These are phyloP conservation scores for Machaerirhynchus nigripectus DNA, from an alignment of 2,113 vertebrate genomes.

Conservation along the genomic window DNA sequence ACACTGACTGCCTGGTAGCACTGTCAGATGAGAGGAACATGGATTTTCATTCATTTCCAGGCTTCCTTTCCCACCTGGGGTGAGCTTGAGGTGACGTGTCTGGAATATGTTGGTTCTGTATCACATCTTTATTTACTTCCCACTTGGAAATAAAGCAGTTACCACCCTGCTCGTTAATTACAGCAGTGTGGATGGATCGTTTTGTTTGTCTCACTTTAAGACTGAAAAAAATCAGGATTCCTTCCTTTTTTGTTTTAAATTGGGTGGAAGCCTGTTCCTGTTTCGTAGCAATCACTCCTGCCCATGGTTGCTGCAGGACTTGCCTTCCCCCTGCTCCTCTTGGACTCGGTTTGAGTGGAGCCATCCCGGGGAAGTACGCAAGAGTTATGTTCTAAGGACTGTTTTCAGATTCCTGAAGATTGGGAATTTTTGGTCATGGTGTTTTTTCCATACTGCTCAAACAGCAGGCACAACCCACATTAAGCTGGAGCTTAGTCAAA, in stretches of 20 bases:
- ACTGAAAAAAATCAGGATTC: background rate
- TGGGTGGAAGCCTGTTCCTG: background rate
- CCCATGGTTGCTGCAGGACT: background rate
- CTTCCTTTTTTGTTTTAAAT: background rate
- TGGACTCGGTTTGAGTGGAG: fast-evolving
- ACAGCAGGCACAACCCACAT: conserved; percentile 16
- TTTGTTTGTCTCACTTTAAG: background rate
- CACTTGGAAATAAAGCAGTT: background rate
- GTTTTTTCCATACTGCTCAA: conserved; percentile 32
- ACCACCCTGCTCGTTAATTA: background rate
- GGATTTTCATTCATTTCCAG: background rate
- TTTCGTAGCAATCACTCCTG: background rate
- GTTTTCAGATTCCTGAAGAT: background rate
- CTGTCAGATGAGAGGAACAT: background rate
- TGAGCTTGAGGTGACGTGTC: background rate
- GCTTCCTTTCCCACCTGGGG: background rate
- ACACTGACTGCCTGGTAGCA: background rate
- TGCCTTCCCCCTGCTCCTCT: background rate
- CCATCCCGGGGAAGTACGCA: background rate
- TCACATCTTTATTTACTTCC: background rate
- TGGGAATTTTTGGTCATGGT: background rate
- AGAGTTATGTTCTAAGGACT: background rate
- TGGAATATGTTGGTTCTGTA: background rate
- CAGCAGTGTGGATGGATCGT: background rate
- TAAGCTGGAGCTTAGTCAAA: conserved; percentile 31